These are phyloP conservation scores for Neodon shergylaensis DNA, from an alignment of 2,113 vertebrate species.

Conservation along the genomic window DNA sequence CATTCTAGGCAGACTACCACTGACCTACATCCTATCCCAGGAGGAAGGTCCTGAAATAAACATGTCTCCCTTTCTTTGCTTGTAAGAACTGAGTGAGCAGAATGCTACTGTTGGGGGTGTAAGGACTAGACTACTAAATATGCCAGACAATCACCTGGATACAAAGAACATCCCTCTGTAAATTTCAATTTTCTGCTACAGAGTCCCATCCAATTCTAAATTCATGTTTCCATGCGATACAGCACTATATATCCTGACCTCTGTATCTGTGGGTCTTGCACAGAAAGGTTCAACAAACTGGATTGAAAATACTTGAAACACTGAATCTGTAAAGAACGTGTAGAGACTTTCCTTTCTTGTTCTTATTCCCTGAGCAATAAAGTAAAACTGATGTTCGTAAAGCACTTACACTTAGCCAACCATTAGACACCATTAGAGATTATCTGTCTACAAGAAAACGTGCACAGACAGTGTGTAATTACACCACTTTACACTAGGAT, in stretches of 20 bases:
- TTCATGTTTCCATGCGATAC: neutral
- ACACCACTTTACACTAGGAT: neutral
- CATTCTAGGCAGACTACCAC: neutral
- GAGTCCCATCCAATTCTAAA: neutral
- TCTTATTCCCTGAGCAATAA: neutral
- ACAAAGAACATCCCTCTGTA: neutral
- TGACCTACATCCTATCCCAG: neutral
- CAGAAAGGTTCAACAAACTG: neutral
- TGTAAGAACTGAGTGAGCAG: neutral
- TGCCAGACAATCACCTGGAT: neutral
- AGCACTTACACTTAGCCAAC: neutral
- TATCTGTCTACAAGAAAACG: neutral
- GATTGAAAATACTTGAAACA: neutral
- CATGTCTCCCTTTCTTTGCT: neutral
- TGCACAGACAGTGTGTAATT: neutral
- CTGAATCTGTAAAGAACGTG: neutral
- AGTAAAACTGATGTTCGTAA: neutral
- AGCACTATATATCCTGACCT: neutral
- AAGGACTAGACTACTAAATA: neutral
- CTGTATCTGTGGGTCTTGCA: neutral
- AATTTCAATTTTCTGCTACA: conserved; percentile 15
- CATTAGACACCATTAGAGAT: neutral
- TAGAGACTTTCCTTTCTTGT: neutral
- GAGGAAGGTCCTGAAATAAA: neutral
- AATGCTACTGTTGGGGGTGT: neutral